These are phyloP conservation scores for Dynastes tityus DNA, from an alignment of 2,888 invertebrate species.

Conservation along the genomic window DNA sequence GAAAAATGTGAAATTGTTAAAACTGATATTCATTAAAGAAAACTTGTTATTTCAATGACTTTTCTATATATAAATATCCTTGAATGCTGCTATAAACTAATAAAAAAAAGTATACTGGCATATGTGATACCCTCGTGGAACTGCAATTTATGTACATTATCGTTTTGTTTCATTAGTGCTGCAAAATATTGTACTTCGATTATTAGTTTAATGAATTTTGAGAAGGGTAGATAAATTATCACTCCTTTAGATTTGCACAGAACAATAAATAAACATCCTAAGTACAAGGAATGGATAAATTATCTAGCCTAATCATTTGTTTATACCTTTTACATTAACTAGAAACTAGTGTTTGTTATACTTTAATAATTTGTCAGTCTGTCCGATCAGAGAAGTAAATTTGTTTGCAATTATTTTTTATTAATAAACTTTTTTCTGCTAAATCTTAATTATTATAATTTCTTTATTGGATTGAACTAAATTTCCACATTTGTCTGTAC, in stretches of 20 bases:
- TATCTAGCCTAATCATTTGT: slow-evolving; percentile 29
- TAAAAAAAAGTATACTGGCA: slow-evolving; percentile 11
- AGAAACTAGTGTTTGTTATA: background rate
- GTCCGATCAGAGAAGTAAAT: slow-evolving; percentile 20
- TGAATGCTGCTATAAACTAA: slow-evolving; percentile 23
- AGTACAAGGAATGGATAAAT: slow-evolving; percentile 7
- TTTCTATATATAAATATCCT: slow-evolving; percentile 48
- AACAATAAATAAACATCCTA: background rate
- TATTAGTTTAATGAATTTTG: slow-evolving; percentile 20
- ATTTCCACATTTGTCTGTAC: background rate
- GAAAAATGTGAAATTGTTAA: slow-evolving; percentile 50
- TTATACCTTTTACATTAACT: slow-evolving; percentile 7
- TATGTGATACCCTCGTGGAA: slow-evolving; percentile 34
- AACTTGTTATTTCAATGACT: slow-evolving; percentile 52
- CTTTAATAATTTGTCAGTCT: slow-evolving; percentile 26
- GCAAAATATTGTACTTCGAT: slow-evolving; percentile 5
- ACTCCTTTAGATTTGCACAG: background rate
- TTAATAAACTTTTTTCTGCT: slow-evolving; percentile 22
- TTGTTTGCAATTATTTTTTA: slow-evolving; percentile 39
- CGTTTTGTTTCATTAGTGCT: slow-evolving; percentile 10
- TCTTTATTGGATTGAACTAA: slow-evolving; percentile 3
- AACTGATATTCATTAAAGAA: slow-evolving; percentile 51
- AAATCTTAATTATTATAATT: no score
- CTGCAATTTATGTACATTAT: slow-evolving; percentile 32
- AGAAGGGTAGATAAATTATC: slow-evolving; percentile 39